Evolutionary conservation across 2,888 invertebrate species (phyloP).

Genomic region (Galerucella nymphaeae): DNA sequence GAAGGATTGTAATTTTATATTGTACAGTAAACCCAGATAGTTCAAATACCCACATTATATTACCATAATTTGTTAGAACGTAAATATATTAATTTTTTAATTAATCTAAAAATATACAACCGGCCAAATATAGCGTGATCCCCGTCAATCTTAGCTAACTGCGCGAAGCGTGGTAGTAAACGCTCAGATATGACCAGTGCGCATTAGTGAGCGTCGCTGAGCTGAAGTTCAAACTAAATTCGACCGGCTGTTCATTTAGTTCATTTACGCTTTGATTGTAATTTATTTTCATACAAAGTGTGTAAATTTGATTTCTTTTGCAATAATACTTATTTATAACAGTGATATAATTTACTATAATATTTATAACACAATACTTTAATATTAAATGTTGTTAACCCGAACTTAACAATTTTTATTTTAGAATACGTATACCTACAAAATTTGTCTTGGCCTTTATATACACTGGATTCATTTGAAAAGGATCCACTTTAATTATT

Average conservation of each 20-base stretch:
- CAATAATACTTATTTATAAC: conserved; percentile 11
- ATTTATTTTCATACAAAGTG: conserved; percentile 10
- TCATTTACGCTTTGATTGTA: conserved; percentile 16
- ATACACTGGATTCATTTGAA: too few relatives aligned
- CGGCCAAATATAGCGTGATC: too few relatives aligned
- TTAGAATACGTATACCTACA: not conserved
- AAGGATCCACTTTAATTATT: too few relatives aligned
- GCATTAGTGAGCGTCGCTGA: too few relatives aligned
- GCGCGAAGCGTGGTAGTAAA: too few relatives aligned
- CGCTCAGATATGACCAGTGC: too few relatives aligned
- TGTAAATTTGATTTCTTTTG: conserved; percentile 8
- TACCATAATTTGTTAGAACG: conserved; percentile 23
- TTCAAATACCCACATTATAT: conserved; percentile 21
- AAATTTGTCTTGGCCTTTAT: not conserved
- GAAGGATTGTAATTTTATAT: conserved; percentile 30
- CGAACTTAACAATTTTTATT: not conserved
- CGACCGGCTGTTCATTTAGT: too few relatives aligned
- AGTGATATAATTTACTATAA: conserved; percentile 5
- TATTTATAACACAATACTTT: conserved; percentile 9
- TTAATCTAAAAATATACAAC: not conserved
- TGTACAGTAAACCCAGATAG: conserved; percentile 28
- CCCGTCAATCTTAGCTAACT: too few relatives aligned
- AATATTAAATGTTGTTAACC: conserved; percentile 10
- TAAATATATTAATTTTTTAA: conserved; percentile 6
- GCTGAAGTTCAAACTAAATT: too few relatives aligned